phyloP scores from a whole-genome alignment of 2,113 vertebrate species.

The Monopterus albus region DNA sequence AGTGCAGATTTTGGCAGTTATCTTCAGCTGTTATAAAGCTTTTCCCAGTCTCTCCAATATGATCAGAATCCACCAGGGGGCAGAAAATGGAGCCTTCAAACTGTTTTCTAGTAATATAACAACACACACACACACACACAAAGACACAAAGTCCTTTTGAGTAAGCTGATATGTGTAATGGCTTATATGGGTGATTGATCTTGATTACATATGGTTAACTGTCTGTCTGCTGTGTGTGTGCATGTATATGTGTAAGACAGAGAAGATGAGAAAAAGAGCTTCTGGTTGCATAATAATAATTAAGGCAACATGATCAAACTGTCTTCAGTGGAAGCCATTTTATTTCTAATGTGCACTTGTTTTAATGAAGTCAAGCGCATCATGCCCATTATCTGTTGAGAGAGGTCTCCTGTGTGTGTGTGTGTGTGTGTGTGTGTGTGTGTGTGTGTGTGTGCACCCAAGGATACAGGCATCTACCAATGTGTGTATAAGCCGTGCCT shows the following conservation, averaged over 20 bases:
- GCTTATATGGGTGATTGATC: conserved; percentile 51
- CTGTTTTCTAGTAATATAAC: neutral
- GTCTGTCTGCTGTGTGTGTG: conserved; percentile 7
- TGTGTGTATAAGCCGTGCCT: conserved; percentile 40
- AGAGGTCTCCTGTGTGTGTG: conserved; percentile 1
- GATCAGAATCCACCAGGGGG: conserved; percentile 68
- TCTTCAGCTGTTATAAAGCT: neutral
- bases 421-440: conserved; percentile 4
- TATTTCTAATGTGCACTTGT: conserved; percentile 24
- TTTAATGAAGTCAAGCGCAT: conserved; percentile 60
- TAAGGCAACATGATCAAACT: conserved; percentile 41
- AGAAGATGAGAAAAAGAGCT: conserved; percentile 19
- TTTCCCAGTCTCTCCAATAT: neutral
- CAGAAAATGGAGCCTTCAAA: conserved; percentile 27
- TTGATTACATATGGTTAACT: conserved; percentile 42
- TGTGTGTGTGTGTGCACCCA: neutral
- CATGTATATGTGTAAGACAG: conserved; percentile 30
- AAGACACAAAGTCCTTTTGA: conserved; percentile 36
- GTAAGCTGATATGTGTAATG: conserved; percentile 60
- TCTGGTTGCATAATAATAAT: conserved; percentile 48
- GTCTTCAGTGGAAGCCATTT: conserved; percentile 27
- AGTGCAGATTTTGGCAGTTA: neutral
- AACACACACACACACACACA: conserved; percentile 24
- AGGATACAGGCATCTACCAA: neutral
- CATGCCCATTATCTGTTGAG: conserved; percentile 14